Evolutionary conservation across 2,113 vertebrate genomes (phyloP), one percentile per base, ranked within the genome.

Genomic region (Varanus salvator): DNA sequence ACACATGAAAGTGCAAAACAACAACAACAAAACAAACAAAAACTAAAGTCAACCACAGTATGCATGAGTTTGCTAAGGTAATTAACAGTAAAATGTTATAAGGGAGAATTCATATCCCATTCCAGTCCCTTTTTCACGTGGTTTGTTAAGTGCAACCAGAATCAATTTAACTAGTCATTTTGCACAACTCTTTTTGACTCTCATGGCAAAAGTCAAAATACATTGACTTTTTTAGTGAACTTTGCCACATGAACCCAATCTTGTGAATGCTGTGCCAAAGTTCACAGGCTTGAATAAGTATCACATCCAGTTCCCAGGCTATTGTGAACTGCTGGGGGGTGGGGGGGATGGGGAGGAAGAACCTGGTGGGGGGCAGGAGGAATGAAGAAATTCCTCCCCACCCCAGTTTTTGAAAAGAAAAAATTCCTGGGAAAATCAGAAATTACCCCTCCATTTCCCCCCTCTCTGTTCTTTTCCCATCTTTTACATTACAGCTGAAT

Each of bases 51-150:
- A 89, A 71, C 0, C 0, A 89, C 89, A 94, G 92, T 93, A 95
- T 78, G 91, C 93, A 90, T 68, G 60, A 64, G 23, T 68, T 21
- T 78, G 9, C 54, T 69, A 85, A 64, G 9, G 15, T 85, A 34
- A 29, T 81, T 92, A 87, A 85, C 15, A 50, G 85, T 91, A 80
- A 48, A 78, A 64, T 74, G 68, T 80, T 64, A 27, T 27, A 86
- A 82, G 87, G 72, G 31, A 89, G 80, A n/a, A 91, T 89, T 93
- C 60, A 87, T 90, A 91, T 90, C 85, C 44, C 83, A 21, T 27
- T 69, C 23, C 91, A 86, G 93, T 86, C 80, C 75, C 31, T 50
- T 48, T 44, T 38, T 50, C 23, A 31, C 27, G 8, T 72, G 27
- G 19, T 71, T 88, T 81, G 60, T 29, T 14, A 84, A 87, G 1